phyloP scores from a whole-genome alignment of 1,140 invertebrate genomes.

The Ectropis grisescens region DNA sequence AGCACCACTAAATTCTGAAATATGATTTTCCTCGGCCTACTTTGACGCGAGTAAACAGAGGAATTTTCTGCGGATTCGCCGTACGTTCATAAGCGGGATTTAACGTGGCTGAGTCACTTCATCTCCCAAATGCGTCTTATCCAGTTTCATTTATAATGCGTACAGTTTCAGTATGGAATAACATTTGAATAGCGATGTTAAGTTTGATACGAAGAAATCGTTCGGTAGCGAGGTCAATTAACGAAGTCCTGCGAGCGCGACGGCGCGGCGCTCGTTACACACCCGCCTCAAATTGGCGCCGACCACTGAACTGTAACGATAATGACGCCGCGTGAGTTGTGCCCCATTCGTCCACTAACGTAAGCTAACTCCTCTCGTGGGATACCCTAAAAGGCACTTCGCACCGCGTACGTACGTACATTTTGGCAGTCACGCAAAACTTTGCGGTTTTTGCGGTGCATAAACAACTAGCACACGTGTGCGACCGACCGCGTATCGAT shows the following conservation, averaged over 20 bases:
- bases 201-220: conserved; percentile 22
- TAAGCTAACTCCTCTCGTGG: conserved; percentile 45
- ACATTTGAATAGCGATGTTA: too few relatives aligned
- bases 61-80: too few relatives aligned
- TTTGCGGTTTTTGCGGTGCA: conserved; percentile 57
- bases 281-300: conserved; percentile 40
- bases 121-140: too few relatives aligned
- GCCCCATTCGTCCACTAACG: conserved; percentile 35
- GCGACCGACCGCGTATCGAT: conserved; percentile 49
- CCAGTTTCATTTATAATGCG: too few relatives aligned
- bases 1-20: too few relatives aligned
- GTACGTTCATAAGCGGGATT: too few relatives aligned
- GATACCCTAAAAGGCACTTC: conserved; percentile 49
- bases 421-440: conserved; percentile 56
- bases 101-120: too few relatives aligned
- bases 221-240: conserved; percentile 34
- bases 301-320: conserved; percentile 46
- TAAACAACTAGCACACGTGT: conserved; percentile 57
- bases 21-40: too few relatives aligned
- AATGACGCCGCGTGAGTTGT: conserved; percentile 35
- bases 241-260: conserved; percentile 33
- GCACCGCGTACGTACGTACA: conserved; percentile 30
- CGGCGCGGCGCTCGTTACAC: conserved; percentile 38
- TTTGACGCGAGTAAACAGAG: too few relatives aligned
- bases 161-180: too few relatives aligned